Conservation (phyloP, 30 jellyfish, hydroid and myxozoan species). For the Catostylus mosaicus region DNA sequence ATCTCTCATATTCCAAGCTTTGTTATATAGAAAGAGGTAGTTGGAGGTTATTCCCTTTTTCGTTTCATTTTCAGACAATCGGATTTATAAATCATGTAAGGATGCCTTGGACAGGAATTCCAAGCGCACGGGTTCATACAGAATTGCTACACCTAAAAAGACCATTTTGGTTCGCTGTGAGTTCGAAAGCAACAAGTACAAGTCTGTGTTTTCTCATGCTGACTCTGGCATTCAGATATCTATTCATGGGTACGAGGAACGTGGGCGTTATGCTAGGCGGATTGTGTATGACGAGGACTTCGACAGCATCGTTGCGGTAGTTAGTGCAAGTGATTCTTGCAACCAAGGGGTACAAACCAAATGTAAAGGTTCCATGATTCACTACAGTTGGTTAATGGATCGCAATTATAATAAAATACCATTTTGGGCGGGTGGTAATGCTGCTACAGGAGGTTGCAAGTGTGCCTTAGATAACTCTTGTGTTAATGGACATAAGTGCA, state of each 20-base stretch:
- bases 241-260: slow-evolving; percentile 6
- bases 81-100: slow-evolving; percentile 11
- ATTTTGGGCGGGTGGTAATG: slow-evolving; percentile 21
- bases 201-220: slow-evolving; percentile 1
- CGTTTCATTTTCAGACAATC: background rate
- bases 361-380: background rate
- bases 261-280: slow-evolving; percentile 1
- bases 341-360: slow-evolving; percentile 5
- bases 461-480: slow-evolving; percentile 11
- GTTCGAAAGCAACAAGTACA: background rate
- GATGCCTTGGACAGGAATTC: slow-evolving; percentile 25
- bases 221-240: background rate
- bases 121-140: background rate
- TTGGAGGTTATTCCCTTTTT: background rate
- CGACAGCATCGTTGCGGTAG: slow-evolving; percentile 15
- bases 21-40: too few species aligned
- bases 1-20: too few species aligned
- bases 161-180: slow-evolving; percentile 5
- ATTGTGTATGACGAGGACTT: slow-evolving; percentile 20
- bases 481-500: background rate
- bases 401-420: slow-evolving; percentile 2
- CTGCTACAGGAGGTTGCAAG: background rate
- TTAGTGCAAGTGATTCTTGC: slow-evolving; percentile 23
- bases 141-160: slow-evolving; percentile 7
- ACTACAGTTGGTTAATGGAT: slow-evolving; percentile 18